Base-by-base conservation (phyloP, 2,797 vertebrate genomes). In the Huso huso region DNA sequence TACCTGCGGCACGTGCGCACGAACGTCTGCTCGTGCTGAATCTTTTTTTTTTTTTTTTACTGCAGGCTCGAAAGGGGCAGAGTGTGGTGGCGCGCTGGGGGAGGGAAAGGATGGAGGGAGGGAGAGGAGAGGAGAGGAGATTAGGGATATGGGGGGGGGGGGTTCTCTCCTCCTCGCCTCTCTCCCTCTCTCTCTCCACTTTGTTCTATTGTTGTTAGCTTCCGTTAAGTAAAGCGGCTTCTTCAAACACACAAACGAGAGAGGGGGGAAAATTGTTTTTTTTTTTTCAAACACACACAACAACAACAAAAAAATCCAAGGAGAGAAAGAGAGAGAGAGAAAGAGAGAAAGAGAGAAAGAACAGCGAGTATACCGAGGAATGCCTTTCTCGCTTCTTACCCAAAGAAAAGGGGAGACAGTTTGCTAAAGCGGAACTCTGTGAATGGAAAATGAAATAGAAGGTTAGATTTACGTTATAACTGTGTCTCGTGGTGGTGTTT, bases 401-500 rank as follows among this genome's bases (percentile, higher is more conserved):
- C 87, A 82, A 88, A 85, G 84, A 84, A 84, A 78, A 82, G 84
- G 23, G 76, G 80, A 76, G 71, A 73, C 78, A 82, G 75, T 76
- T 52, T 78, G 66, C 72, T 79, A 82, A 81, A 82, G 81, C 81
- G 82, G 84, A 86, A 87, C 77, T 83, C 77, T 79, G 71, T 79
- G 78, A 75, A 90, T 91, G 89, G 90, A 90, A 82, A 89, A 84
- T 91, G 87, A 87, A 82, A 80, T 90, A 85, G 88, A 91, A 92
- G 91, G 90, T 92, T 86, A 86, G 89, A 85, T 76, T 75, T 76
- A 80, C 77, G 73, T 77, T 82, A 58, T 71, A 75, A 77, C 6
- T 18, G 13, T 78, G 61, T 81, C 50, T 37, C 23, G 48, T 71
- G 70, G 68, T 79, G 71, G 65, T 69, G 11, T 78, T 70, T 23